Evolutionary conservation across 2,113 vertebrate genomes (phyloP).

Genomic region (Phylloscopus trochiloides): DNA sequence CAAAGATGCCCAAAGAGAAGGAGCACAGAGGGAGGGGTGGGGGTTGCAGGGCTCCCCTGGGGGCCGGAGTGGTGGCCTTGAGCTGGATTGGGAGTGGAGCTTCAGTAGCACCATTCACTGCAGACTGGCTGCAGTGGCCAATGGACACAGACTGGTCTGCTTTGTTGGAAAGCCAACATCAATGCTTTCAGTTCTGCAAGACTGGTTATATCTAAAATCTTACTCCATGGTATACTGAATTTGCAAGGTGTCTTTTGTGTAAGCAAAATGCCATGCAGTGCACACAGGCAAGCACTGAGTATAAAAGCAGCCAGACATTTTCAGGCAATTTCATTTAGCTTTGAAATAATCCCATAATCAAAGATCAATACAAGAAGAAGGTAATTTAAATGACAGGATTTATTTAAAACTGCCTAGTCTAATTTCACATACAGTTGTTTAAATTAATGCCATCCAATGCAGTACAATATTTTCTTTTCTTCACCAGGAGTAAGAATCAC

Average conservation of each 20-base stretch:
- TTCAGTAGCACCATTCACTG: background rate
- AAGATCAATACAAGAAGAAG: background rate
- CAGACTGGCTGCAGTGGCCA: background rate
- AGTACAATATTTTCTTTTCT: background rate
- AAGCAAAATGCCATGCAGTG: background rate
- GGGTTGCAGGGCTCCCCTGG: background rate
- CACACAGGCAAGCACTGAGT: background rate
- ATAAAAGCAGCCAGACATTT: background rate
- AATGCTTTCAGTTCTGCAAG: background rate
- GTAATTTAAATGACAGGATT: background rate
- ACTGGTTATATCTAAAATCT: background rate
- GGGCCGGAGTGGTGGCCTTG: accelerated
- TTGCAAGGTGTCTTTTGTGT: background rate
- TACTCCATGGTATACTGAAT: background rate
- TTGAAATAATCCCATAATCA: background rate
- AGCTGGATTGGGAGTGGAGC: background rate
- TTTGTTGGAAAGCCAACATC: background rate
- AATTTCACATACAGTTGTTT: background rate
- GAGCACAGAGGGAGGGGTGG: background rate
- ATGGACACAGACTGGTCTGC: accelerated
- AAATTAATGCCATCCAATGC: background rate
- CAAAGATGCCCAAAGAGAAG: background rate
- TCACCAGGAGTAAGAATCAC: background rate
- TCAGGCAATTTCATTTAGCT: background rate
- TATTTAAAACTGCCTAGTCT: background rate